phyloP scores from a whole-genome alignment of 1,140 invertebrate genomes.

The Drosophila orosa region DNA sequence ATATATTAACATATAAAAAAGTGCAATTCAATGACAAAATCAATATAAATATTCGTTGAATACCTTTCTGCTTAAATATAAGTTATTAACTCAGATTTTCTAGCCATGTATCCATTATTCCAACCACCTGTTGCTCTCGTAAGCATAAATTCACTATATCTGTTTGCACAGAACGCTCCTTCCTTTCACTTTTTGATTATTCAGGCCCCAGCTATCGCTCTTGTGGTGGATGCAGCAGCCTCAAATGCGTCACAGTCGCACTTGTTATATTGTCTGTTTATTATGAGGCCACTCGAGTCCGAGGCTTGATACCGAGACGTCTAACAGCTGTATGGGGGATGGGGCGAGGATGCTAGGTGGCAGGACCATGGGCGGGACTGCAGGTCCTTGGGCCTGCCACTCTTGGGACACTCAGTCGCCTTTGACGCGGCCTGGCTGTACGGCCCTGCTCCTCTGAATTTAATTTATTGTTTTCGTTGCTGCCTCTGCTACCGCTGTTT shows the following conservation, averaged over 20 bases:
- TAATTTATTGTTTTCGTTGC: slow-evolving; percentile 77
- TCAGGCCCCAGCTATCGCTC: slow-evolving; percentile 18
- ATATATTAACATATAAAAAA: not conserved
- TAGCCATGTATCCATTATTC: slow-evolving; percentile 1
- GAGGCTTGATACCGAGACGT: slow-evolving; percentile 52
- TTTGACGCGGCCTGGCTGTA: slow-evolving; percentile 62
- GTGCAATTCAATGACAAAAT: too few relatives aligned
- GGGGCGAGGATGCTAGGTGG: not conserved
- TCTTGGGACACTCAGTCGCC: slow-evolving; percentile 45
- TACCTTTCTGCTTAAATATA: too few relatives aligned
- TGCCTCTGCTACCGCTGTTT: slow-evolving; percentile 33
- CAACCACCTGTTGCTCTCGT: slow-evolving; percentile 21
- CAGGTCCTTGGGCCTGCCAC: slow-evolving; percentile 55
- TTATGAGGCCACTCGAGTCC: slow-evolving; percentile 69
- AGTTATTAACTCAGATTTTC: not conserved
- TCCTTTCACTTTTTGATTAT: slow-evolving; percentile 1
- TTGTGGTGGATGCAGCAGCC: slow-evolving; percentile 18
- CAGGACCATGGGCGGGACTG: slow-evolving; percentile 43
- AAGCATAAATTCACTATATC: slow-evolving; percentile 15
- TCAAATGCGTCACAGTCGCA: slow-evolving; percentile 60
- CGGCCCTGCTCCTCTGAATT: slow-evolving; percentile 63
- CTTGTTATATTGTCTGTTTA: slow-evolving; percentile 65
- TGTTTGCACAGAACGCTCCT: not conserved
- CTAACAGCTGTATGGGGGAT: slow-evolving; percentile 11
- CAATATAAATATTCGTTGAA: not conserved